Percentiles rank a stretch among this genome's conserved stretches.
phyloP scores from a whole-genome alignment of 2,113 vertebrate species.

The Lathamus discolor region DNA sequence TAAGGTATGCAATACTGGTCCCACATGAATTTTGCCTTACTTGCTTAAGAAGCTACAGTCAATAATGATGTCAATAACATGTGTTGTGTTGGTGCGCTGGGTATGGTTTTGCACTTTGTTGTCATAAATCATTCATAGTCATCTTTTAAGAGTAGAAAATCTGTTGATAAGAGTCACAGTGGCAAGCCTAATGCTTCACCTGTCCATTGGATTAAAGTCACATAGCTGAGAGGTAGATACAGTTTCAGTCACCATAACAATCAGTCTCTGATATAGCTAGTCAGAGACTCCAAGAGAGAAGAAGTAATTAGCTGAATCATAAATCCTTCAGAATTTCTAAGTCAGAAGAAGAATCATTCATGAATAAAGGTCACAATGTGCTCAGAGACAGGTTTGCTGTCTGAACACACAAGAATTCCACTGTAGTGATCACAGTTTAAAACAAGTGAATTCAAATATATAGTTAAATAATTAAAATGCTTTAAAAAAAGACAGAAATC shows the following conservation, averaged over 20 bases:
- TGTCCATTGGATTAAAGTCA: neutral
- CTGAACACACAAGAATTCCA: neutral
- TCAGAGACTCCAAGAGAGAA: neutral
- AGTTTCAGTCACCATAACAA: neutral
- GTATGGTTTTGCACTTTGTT: neutral
- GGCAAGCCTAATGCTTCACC: fast-evolving
- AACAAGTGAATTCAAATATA: neutral
- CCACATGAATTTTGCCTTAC: neutral
- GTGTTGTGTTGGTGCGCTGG: neutral
- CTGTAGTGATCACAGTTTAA: neutral
- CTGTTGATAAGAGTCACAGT: neutral
- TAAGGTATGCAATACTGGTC: neutral
- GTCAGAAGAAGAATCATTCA: neutral
- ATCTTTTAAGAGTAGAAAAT: neutral
- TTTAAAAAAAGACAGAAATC: neutral
- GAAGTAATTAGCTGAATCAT: neutral
- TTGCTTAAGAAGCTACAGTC: neutral
- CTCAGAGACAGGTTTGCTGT: neutral
- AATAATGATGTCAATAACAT: neutral
- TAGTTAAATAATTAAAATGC: neutral
- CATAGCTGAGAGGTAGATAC: neutral
- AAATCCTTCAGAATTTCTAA: neutral
- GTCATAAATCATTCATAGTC: neutral
- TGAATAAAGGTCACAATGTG: neutral
- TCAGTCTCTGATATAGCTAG: neutral